These are phyloP conservation scores for Hemistola chrysoprasaria DNA, from an alignment of 2,888 invertebrate genomes.

Conservation along the genomic window DNA sequence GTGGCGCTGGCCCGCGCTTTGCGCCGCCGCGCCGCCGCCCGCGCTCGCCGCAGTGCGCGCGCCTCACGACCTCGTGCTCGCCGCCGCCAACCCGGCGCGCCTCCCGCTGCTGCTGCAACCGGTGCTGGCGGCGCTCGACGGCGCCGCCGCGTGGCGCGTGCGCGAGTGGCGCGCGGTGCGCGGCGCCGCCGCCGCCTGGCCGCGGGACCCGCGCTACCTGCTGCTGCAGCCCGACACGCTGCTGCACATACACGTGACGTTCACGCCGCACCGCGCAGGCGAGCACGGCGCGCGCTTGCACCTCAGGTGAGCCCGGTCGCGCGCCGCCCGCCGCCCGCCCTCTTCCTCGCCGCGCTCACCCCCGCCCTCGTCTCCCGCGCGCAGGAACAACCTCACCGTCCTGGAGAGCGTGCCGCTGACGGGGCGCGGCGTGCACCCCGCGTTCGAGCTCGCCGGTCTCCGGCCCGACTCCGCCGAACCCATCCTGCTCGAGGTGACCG, in stretches of 20 bases:
- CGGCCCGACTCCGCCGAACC: constrained; percentile 89
- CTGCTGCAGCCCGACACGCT: constrained; percentile 83
- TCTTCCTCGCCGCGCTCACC: no score
- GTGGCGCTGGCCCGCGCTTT: constrained; percentile 86
- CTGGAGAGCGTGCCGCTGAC: constrained; percentile 92
- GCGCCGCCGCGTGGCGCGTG: constrained; percentile 45
- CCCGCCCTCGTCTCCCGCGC: constrained; percentile 4
- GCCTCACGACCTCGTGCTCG: constrained; percentile 83
- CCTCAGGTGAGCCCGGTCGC: no score
- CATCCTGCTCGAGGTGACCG: constrained; percentile 91
- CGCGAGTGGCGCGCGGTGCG: constrained; percentile 44
- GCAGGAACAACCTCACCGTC: constrained; percentile 95
- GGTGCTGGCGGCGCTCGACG: constrained; percentile 34
- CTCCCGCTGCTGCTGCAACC: constrained; percentile 46
- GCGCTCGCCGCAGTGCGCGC: constrained; percentile 74
- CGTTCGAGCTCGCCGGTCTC: constrained; percentile 94
- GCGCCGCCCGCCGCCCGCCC: no score
- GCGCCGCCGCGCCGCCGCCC: constrained; percentile 87
- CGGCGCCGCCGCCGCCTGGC: constrained; percentile 27
- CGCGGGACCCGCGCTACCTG: constrained; percentile 35
- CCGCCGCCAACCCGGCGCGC: constrained; percentile 86
- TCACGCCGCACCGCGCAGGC: constrained; percentile 64
- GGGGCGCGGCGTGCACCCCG: constrained; percentile 92
- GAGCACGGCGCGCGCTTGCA: constrained; percentile 76
- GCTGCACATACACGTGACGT: constrained; percentile 68